phyloP scores from a whole-genome alignment of 2,797 vertebrate genomes.

The Phalloptychus januarius region DNA sequence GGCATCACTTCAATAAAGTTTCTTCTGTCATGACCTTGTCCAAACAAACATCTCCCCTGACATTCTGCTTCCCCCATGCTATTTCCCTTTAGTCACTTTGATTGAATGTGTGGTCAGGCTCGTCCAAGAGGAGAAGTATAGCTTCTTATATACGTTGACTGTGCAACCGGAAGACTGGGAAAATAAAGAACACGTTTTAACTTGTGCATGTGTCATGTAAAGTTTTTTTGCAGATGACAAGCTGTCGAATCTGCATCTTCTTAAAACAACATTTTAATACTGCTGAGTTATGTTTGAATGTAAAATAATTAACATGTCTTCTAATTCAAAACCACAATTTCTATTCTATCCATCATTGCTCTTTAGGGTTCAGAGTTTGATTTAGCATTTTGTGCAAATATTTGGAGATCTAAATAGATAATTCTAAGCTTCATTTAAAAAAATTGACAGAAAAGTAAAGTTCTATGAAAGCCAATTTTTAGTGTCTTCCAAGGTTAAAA shows the following conservation, averaged over 20 bases:
- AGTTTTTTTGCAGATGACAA: neutral
- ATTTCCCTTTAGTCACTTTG: slow-evolving; percentile 64
- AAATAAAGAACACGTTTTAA: slow-evolving; percentile 6
- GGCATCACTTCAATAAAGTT: slow-evolving; percentile 53
- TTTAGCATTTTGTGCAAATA: neutral
- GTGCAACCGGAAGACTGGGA: slow-evolving; percentile 1
- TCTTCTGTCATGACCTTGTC: slow-evolving; percentile 68
- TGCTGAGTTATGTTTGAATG: neutral
- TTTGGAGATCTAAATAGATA: neutral
- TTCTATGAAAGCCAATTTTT: neutral
- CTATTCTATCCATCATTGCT: neutral
- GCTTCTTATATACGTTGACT: slow-evolving; percentile 35
- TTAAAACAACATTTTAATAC: neutral
- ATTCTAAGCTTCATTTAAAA: neutral
- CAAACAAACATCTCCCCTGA: slow-evolving; percentile 70
- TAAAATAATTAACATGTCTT: neutral
- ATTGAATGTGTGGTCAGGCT: slow-evolving; percentile 72
- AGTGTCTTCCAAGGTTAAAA: neutral
- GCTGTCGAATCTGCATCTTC: neutral
- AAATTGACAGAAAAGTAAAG: neutral
- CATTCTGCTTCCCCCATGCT: slow-evolving; percentile 44
- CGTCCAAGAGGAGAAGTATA: slow-evolving; percentile 65
- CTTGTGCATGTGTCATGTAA: slow-evolving; percentile 37
- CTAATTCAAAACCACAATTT: neutral
- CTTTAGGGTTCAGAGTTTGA: neutral